Base-by-base conservation (phyloP, 2,888 invertebrate species). In the Syritta pipiens region DNA sequence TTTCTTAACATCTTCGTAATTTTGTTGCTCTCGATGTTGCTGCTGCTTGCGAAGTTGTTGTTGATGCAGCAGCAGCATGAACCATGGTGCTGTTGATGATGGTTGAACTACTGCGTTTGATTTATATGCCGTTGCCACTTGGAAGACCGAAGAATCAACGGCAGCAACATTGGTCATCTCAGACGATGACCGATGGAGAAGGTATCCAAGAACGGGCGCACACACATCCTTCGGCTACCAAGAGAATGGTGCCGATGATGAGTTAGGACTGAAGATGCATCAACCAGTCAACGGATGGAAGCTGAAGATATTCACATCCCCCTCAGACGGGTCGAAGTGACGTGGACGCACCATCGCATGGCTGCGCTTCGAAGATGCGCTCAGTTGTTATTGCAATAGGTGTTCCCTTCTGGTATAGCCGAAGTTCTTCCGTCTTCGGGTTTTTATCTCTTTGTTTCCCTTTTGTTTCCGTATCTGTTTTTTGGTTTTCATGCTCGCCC, bases 81-180 rank as follows among this genome's bases (percentile, higher is more conserved):
- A n/a, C n/a, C n/a, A n/a, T n/a, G n/a, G 9, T 65, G 28, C 28
- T 63, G 51, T 42, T 22, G 62, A 62, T 71, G 71, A 71, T 62
- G 71, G 53, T 46, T 44, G 79, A 55, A 75, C 62, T 75, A 55
- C 60, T 81, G 68, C 79, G 67, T 81, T 81, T 81, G 79, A 81
- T 81, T 75, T 81, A 81, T 81, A 68, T 79, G 60, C 68, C 75
- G 79, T 68, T 81, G 74, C 75, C 63, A 81, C 79, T 75, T 75
- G 30, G 63, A 81, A 55, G 4, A 17, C 46, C 37, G 7, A 17
- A 44, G 42, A 48, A 14, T 14, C 7, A 55, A 14, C 63, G 6
- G 42, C 63, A 65, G 35, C 53, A 53, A 53, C 71, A 65, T 71
- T 77, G 77, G 77, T 72, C 72, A 79, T 79, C 72, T 55, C 32